Conservation (phyloP, 2,888 invertebrate genomes). For the Agrotis ipsilon region DNA sequence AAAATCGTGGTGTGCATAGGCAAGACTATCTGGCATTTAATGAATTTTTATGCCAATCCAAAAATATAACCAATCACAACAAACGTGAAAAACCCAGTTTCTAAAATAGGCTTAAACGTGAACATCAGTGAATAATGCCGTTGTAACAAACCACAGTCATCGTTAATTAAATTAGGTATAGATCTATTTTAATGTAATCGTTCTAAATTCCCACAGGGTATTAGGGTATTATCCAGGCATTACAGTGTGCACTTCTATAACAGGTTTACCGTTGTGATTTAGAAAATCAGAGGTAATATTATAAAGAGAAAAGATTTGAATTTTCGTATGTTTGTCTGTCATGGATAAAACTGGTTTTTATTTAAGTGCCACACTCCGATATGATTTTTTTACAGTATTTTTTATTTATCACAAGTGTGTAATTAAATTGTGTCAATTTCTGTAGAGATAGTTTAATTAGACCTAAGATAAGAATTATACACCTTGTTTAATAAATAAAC, state of each 20-base stretch:
- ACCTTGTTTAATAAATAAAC: not conserved
- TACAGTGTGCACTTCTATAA: slow-evolving; percentile 16
- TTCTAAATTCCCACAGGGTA: not conserved
- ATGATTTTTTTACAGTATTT: too few species aligned
- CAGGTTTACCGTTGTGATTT: not conserved
- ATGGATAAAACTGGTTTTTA: too few species aligned
- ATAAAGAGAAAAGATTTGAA: too few species aligned
- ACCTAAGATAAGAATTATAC: too few species aligned
- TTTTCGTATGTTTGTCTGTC: too few species aligned
- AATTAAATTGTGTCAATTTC: not conserved
- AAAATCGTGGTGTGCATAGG: too few species aligned
- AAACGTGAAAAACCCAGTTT: not conserved
- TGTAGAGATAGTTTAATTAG: not conserved
- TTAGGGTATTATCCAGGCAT: not conserved
- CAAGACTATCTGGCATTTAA: too few species aligned
- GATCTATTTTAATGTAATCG: slow-evolving; percentile 12
- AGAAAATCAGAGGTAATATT: not conserved
- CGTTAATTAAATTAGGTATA: slow-evolving; percentile 11
- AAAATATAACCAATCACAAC: not conserved
- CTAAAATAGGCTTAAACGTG: not conserved
- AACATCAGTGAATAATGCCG: not conserved
- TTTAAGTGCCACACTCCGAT: too few species aligned
- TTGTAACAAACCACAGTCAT: not conserved
- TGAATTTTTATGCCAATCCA: too few species aligned
- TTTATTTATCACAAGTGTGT: too few species aligned